phyloP scores from a whole-genome alignment of 2,797 vertebrate species.

The Glyptemys insculpta region DNA sequence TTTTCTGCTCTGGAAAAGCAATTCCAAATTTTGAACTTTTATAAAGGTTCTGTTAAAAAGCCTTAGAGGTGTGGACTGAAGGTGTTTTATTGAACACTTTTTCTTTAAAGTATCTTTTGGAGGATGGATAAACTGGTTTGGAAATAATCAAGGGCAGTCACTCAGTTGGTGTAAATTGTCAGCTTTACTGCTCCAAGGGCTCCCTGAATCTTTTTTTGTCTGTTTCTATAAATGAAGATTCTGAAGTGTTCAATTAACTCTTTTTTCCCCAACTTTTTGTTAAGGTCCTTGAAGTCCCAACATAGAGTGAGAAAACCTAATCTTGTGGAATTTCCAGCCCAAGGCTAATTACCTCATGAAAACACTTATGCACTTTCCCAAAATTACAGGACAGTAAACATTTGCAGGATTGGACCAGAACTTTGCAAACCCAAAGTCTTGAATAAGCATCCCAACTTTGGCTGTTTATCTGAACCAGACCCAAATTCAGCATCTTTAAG shows the following conservation, averaged over 20 bases:
- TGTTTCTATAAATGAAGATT: not conserved
- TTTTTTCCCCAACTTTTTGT: no score
- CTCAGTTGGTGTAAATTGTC: not conserved
- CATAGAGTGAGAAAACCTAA: not conserved
- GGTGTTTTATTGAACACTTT: not conserved
- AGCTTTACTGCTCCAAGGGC: not conserved
- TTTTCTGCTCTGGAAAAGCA: conserved; percentile 39
- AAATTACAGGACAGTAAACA: not conserved
- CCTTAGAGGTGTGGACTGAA: not conserved
- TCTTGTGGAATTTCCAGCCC: not conserved
- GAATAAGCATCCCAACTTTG: not conserved
- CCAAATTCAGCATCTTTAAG: not conserved
- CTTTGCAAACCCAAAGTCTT: not conserved
- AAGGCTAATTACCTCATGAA: not conserved
- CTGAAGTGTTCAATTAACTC: not conserved
- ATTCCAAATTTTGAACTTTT: conserved; percentile 11
- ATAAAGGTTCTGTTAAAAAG: conserved; percentile 3
- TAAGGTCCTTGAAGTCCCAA: not conserved
- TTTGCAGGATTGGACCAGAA: not conserved
- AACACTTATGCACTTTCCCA: not conserved
- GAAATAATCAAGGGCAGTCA: not conserved
- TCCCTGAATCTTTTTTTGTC: not conserved
- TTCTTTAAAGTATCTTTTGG: conserved; percentile 2
- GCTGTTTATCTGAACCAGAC: not conserved
- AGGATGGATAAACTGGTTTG: not conserved